Base-by-base conservation (phyloP, 2,797 vertebrate genomes). In the Petrocephalus sullivani region DNA sequence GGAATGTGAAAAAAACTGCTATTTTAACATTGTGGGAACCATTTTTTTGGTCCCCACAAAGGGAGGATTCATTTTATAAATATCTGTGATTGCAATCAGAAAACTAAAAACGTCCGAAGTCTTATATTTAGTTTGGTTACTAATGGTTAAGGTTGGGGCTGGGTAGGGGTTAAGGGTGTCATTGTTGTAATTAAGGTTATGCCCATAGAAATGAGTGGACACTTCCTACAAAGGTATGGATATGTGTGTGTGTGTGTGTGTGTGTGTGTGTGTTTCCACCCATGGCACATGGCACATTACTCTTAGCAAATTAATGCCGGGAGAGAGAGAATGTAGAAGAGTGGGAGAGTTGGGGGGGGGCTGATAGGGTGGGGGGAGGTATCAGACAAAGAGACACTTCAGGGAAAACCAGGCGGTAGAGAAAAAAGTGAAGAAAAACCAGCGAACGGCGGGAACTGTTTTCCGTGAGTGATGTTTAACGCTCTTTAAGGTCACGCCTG, bases 321-420 rank as follows among this genome's bases (percentile, higher is more conserved):
- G 88, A 86, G 88, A 71, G 9, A 64, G 82, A 86, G 84, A 86
- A 53, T 16, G 28, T 10, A 10, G n/a, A 19, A 41, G 61, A 57
- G 58, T 53, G 3, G 16, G 85, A 67, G 85, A 87, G 85, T 49
- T 60, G 78, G 78, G 75, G 19, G 19, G 56, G 56, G 19, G 87
- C 54, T 57, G 75, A 87, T 23, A 37, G 87, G 23, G 21, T 28
- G 64, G 86, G 78, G 81, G 81, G 12, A 56, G 87, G 87, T 33
- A 21, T 53, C 1, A 67, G 75, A 83, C 54, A 83, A 75, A 56
- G 87, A 88, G 82, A 88, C 57, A 88, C 81, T 83, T 41, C 21
- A 28, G 84, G 49, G 51, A n/a, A 57, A 67, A 87, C 8, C 16
- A 58, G 28, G 41, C 87, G 86, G 82, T 28, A 6, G 89, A 84